A percentile compares a stretch with the other conserved stretches of the same genome.
Conservation (phyloP, 2,888 invertebrate genomes). For the Lepidochrysops patricia region DNA sequence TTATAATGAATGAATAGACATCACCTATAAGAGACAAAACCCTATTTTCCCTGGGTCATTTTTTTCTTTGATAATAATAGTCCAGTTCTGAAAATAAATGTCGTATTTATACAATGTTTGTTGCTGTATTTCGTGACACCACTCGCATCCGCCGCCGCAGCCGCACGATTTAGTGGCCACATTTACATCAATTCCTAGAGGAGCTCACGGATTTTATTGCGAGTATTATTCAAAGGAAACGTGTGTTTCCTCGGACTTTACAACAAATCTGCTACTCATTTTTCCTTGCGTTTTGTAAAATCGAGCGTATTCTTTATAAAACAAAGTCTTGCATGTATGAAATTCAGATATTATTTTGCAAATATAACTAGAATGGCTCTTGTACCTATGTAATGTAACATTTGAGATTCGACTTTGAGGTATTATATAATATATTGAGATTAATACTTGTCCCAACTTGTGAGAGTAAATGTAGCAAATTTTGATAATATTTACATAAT, state of each 20-base stretch:
- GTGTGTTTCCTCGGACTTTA: conserved; percentile 18
- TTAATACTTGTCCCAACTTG: too few species aligned
- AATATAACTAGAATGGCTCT: neutral
- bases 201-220: conserved; percentile 50
- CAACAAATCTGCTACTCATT: conserved; percentile 7
- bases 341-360: conserved; percentile 14
- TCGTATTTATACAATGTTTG: too few species aligned
- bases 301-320: neutral
- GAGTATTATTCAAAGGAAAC: conserved; percentile 44
- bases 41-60: too few species aligned
- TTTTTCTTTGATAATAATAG: too few species aligned
- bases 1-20: too few species aligned
- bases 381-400: neutral
- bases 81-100: too few species aligned
- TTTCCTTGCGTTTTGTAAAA: neutral
- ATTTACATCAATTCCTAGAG: conserved; percentile 41
- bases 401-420: too few species aligned
- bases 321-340: conserved; percentile 16
- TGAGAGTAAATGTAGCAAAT: too few species aligned
- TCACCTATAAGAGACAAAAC: too few species aligned
- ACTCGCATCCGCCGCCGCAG: neutral
- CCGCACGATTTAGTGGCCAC: conserved; percentile 22
- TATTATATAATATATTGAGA: too few species aligned
- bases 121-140: neutral
- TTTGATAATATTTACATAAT: too few species aligned